A percentile compares a stretch with the other conserved stretches of the same genome.
Conservation (phyloP, 1,140 invertebrate genomes). For the Ephestia elutella region DNA sequence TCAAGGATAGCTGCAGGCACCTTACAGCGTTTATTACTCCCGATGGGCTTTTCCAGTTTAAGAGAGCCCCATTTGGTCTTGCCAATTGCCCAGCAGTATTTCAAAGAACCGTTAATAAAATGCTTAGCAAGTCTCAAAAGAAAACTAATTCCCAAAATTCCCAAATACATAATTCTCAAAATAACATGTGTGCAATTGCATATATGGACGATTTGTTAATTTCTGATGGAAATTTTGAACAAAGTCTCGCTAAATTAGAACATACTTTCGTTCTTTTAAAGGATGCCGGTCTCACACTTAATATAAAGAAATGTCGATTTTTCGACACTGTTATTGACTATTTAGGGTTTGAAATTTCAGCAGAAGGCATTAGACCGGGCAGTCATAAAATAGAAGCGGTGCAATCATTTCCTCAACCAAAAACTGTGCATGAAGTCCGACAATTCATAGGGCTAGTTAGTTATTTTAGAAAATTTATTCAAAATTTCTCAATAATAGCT, state of each 20-base stretch:
- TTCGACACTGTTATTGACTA: neutral
- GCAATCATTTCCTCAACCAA: slow-evolving; percentile 17
- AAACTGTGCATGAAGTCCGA: slow-evolving; percentile 26
- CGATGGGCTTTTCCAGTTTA: neutral
- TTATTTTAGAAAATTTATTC: slow-evolving; percentile 33
- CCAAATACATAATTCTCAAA: too few species aligned
- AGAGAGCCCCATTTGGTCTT: neutral
- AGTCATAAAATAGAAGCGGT: neutral
- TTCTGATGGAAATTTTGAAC: neutral
- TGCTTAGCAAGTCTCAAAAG: neutral
- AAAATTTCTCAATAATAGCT: slow-evolving; percentile 25
- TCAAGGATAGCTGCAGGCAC: neutral
- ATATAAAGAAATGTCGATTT: neutral
- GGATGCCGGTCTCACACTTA: neutral
- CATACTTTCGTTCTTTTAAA: neutral
- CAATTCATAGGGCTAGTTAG: slow-evolving; percentile 34
- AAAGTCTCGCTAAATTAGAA: neutral
- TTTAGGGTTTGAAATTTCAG: slow-evolving; percentile 1
- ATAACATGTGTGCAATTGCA: neutral
- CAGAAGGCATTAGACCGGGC: neutral
- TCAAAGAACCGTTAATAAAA: neutral
- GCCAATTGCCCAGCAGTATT: neutral
- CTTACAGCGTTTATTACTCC: neutral
- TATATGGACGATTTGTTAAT: slow-evolving; percentile 1
- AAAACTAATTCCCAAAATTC: neutral